Evolutionary conservation across 1,140 invertebrate genomes (phyloP), one percentile per base, ranked within the genome.

Genomic region (Drosophila erecta): DNA sequence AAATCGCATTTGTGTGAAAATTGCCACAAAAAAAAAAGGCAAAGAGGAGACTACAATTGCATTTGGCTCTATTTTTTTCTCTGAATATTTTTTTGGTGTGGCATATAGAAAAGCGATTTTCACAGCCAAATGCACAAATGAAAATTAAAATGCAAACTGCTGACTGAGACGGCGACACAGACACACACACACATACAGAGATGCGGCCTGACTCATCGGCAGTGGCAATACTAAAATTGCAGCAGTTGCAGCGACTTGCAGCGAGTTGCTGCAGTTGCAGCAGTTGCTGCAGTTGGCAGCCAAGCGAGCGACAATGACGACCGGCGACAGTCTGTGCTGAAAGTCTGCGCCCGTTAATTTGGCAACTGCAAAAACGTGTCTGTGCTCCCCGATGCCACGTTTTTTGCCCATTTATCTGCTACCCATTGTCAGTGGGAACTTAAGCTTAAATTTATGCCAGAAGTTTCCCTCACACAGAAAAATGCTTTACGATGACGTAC

Each of bases 81-180:
- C 37, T 38, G 10, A 10, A 10, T 8, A 8, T 8, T 0, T 4
- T 49, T 27, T 43, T 49, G 37, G 11, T 67, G 17, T 17, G 35
- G 49, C 8, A 65, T 67, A 83, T 78, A 69, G 75, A 66, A 83
- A 83, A 67, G 49, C 81, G 60, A 71, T 87, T 86, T 81, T 65
- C 74, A 75, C 81, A 65, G 81, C 60, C 81, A 81, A 86, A 86
- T 85, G 81, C 81, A 85, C 77, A 86, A 53, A 81, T 80, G 69
- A 75, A 83, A 72, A 84, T 83, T 54, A 62, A 83, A 74, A 79
- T 76, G 66, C 73, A 78, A 79, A 76, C 56, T 76, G 74, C 72
- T 76, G 74, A 75, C 71, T 76, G 66, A 70, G 65, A 41, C 20
- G 53, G 17, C 56, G 66, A 38, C 41, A 57, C 15, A 17, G 17